Conservation (phyloP, 2,888 invertebrate species). For the Heteromyza rotundicornis region DNA sequence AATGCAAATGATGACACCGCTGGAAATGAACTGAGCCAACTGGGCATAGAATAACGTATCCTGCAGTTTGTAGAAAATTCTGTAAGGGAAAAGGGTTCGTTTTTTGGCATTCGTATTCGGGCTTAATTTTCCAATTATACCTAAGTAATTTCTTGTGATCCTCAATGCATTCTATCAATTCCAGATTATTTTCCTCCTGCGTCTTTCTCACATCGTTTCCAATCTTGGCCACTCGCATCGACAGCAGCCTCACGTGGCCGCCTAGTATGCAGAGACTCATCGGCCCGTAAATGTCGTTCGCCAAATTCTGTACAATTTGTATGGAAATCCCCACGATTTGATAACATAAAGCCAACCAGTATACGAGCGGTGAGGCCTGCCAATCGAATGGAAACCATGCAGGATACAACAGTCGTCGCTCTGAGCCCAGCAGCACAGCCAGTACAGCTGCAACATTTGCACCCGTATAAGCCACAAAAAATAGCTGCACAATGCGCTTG, state of each 20-base stretch:
- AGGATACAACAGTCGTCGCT: slow-evolving; percentile 31
- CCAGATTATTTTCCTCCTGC: slow-evolving; percentile 13
- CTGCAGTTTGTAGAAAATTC: neutral
- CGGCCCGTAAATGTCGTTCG: slow-evolving; percentile 30
- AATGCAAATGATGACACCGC: slow-evolving; percentile 28
- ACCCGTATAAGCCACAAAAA: neutral
- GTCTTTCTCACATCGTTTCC: slow-evolving; percentile 16
- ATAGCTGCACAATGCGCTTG: slow-evolving; percentile 1
- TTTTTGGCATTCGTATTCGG: no score
- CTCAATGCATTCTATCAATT: slow-evolving; percentile 31
- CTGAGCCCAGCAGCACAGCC: slow-evolving; percentile 18
- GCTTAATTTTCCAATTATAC: slow-evolving; percentile 29
- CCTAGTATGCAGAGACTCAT: slow-evolving; percentile 28
- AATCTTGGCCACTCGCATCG: slow-evolving; percentile 29
- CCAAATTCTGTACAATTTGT: slow-evolving; percentile 28
- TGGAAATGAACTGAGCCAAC: neutral
- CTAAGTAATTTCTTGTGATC: slow-evolving; percentile 32
- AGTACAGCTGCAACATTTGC: slow-evolving; percentile 25
- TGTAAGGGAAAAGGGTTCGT: no score
- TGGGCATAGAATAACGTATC: neutral
- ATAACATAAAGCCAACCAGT: slow-evolving; percentile 27
- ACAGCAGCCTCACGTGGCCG: slow-evolving; percentile 31
- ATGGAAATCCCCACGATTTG: slow-evolving; percentile 29
- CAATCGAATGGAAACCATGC: slow-evolving; percentile 34
- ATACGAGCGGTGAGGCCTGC: slow-evolving; percentile 7